Conservation (phyloP, 2,797 vertebrate species). For the Pangasius krempfi region DNA sequence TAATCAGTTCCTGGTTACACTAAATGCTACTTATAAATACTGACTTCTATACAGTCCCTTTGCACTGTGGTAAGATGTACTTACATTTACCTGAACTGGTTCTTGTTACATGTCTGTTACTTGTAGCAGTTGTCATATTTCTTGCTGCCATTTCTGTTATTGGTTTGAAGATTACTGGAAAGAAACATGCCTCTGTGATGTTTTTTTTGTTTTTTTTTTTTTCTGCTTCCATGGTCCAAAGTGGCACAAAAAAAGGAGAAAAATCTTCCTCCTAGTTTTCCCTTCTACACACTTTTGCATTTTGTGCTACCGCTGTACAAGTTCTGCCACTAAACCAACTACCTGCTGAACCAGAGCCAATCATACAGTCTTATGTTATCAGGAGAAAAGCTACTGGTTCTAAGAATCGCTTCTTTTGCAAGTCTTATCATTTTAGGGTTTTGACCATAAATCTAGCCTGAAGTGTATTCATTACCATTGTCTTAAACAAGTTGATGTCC, state of each 20-base stretch:
- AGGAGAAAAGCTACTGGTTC: slow-evolving; percentile 3
- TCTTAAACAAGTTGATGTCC: slow-evolving; percentile 22
- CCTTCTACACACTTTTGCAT: neutral
- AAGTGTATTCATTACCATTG: neutral
- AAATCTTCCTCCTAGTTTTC: neutral
- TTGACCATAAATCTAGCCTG: slow-evolving; percentile 37
- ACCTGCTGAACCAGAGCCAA: slow-evolving; percentile 25
- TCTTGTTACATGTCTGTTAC: slow-evolving; percentile 31
- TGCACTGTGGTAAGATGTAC: slow-evolving; percentile 12
- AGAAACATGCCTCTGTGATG: neutral
- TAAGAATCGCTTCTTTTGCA: slow-evolving; percentile 16
- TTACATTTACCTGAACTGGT: neutral
- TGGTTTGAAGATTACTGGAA: slow-evolving; percentile 8
- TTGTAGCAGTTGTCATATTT: slow-evolving; percentile 15
- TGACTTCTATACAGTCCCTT: neutral
- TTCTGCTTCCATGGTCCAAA: slow-evolving; percentile 38
- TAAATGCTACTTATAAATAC: neutral
- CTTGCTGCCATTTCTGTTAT: slow-evolving; percentile 27
- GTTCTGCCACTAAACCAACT: slow-evolving; percentile 26
- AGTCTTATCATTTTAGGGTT: slow-evolving; percentile 51
- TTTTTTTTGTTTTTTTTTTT: neutral
- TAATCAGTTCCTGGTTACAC: neutral
- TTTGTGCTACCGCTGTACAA: slow-evolving; percentile 22
- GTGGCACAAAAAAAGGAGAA: slow-evolving; percentile 19
- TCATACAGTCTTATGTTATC: slow-evolving; percentile 21